A percentile compares a stretch with the other conserved stretches of the same genome.
phyloP scores from a whole-genome alignment of 2,888 invertebrate species.

The Hydroisotoma schaefferi region DNA sequence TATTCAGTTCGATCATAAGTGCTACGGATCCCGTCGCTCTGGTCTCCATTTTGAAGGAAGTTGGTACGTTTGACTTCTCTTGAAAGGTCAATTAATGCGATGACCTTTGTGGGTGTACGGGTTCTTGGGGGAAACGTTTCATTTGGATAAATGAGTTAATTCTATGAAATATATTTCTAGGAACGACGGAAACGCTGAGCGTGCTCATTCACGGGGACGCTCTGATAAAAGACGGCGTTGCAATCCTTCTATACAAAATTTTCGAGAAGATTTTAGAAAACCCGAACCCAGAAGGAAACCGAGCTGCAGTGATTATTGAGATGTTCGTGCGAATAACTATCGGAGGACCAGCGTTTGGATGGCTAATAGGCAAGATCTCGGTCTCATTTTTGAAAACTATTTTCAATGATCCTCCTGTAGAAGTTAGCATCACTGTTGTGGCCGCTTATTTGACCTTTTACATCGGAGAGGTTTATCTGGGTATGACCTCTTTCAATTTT shows the following conservation, averaged over 20 bases:
- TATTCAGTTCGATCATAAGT: conserved; percentile 54
- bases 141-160: no score
- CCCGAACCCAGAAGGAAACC: neutral
- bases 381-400: conserved; percentile 51
- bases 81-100: neutral
- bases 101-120: neutral
- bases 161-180: conserved; percentile 14
- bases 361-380: conserved; percentile 51
- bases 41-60: conserved; percentile 54
- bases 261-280: conserved; percentile 25
- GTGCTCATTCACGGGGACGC: conserved; percentile 56
- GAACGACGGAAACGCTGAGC: conserved; percentile 51
- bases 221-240: conserved; percentile 55
- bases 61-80: conserved; percentile 45
- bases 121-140: conserved; percentile 51
- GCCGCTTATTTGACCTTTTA: conserved; percentile 54
- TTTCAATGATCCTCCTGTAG: conserved; percentile 53
- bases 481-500: no score
- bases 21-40: conserved; percentile 55
- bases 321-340: conserved; percentile 30
- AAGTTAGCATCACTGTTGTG: conserved; percentile 54
- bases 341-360: conserved; percentile 50
- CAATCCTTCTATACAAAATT: conserved; percentile 34
- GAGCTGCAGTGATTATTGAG: conserved; percentile 13
- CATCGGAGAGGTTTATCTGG: conserved; percentile 44